Evolutionary conservation across 1,140 invertebrate species (phyloP).

Genomic region (Proales similis): DNA sequence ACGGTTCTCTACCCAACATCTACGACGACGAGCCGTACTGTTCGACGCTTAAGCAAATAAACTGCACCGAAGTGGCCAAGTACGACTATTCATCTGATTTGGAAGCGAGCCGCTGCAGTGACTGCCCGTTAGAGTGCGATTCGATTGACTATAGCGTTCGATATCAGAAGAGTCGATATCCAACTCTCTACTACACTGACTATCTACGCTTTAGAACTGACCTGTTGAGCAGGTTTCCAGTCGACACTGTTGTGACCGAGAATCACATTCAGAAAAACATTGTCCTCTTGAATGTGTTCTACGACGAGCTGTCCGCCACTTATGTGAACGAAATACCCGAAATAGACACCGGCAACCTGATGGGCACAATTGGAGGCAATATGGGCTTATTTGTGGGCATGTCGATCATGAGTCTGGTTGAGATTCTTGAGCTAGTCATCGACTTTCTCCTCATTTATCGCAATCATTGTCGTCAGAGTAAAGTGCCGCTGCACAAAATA

Average conservation of each 20-base stretch:
- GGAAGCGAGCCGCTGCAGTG: conserved; percentile 3
- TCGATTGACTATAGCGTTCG: conserved; percentile 14
- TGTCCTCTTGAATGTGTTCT: conserved; percentile 32
- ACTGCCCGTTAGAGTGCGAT: conserved; percentile 35
- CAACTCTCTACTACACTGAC: conserved; percentile 23
- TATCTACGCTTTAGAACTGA: conserved; percentile 24
- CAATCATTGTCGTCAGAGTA: not conserved
- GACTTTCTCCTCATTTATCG: conserved; percentile 22
- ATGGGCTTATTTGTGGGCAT: conserved; percentile 29
- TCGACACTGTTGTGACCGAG: conserved; percentile 3
- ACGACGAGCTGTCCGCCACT: conserved; percentile 10
- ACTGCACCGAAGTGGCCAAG: conserved; percentile 4
- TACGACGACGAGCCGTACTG: not conserved
- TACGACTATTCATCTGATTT: conserved; percentile 4
- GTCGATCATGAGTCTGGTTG: conserved; percentile 26
- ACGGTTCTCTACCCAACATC: not conserved
- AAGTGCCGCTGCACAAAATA: too few species aligned
- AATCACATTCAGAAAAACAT: conserved; percentile 37
- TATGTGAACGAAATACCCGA: conserved; percentile 26
- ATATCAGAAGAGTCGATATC: conserved; percentile 15
- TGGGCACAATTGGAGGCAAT: conserved; percentile 33
- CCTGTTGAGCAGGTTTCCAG: conserved; percentile 11
- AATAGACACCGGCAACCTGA: not conserved
- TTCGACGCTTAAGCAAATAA: not conserved
- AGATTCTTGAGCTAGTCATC: conserved; percentile 24